phyloP scores from a whole-genome alignment of 2,113 vertebrate species.

The Edolisoma coerulescens region DNA sequence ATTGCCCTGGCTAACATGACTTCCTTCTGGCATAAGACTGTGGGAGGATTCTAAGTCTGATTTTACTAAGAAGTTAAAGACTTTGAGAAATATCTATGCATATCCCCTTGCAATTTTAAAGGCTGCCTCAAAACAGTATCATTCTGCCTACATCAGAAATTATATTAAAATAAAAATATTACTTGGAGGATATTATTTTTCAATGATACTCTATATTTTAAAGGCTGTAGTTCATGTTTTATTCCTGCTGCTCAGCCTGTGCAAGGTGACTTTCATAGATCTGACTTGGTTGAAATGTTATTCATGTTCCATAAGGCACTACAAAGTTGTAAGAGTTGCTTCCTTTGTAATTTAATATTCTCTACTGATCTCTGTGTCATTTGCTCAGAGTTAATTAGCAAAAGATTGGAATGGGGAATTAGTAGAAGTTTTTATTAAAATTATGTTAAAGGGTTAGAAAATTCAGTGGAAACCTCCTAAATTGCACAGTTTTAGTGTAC shows the following conservation, averaged over 20 bases:
- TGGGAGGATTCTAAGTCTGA: neutral
- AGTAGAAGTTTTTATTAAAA: constrained; percentile 42
- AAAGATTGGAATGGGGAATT: constrained; percentile 27
- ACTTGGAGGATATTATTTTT: neutral
- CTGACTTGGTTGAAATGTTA: neutral
- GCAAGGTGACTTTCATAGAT: neutral
- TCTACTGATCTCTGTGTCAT: constrained; percentile 43
- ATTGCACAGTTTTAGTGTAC: neutral
- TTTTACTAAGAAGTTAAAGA: neutral
- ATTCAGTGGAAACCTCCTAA: neutral
- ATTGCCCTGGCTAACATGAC: neutral
- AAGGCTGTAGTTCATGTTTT: neutral
- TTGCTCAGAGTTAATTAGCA: constrained; percentile 53
- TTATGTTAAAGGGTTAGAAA: constrained; percentile 14
- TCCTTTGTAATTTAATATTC: constrained; percentile 59
- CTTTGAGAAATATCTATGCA: neutral
- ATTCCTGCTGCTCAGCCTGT: neutral
- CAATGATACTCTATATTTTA: neutral
- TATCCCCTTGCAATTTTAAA: neutral
- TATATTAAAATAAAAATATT: neutral
- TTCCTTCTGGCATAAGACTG: neutral
- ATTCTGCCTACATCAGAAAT: neutral
- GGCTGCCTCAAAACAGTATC: neutral
- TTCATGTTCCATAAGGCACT: constrained; percentile 16
- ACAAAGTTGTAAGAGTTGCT: neutral